A percentile compares a stretch with the other conserved stretches of the same genome.
Conservation (phyloP, 1,140 invertebrate species). For the Diachasmimorpha longicaudata region DNA sequence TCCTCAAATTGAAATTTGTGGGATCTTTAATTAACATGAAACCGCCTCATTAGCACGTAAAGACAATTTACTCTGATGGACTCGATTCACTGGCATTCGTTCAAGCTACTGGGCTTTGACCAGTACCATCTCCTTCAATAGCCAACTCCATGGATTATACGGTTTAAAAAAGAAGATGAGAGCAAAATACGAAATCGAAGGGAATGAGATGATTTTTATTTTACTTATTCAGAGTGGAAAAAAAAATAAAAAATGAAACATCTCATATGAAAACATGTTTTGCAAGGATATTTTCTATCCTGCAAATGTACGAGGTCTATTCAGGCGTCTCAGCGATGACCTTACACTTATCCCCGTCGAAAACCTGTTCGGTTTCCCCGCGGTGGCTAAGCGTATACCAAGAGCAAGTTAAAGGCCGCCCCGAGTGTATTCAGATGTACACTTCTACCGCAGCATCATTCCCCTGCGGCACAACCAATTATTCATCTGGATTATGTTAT, state of each 20-base stretch:
- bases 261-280: background rate
- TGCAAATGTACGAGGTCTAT: slow-evolving; percentile 20
- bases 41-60: background rate
- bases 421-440: slow-evolving; percentile 15
- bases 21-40: background rate
- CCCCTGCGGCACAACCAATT: slow-evolving; percentile 59
- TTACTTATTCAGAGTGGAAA: background rate
- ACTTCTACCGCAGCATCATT: slow-evolving; percentile 31
- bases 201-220: background rate
- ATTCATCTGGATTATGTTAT: slow-evolving; percentile 61
- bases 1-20: background rate
- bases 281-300: slow-evolving; percentile 1
- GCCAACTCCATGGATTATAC: background rate
- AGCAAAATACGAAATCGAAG: background rate
- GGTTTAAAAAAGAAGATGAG: slow-evolving; percentile 5
- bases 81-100: background rate
- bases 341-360: slow-evolving; percentile 47
- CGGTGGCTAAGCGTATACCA: slow-evolving; percentile 21
- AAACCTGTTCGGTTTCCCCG: slow-evolving; percentile 59
- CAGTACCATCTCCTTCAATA: background rate
- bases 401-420: background rate
- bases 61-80: background rate
- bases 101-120: background rate
- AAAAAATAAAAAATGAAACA: too few species aligned
- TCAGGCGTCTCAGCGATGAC: slow-evolving; percentile 47